Evolutionary conservation across 2,797 vertebrate species (phyloP).

Genomic region (Pipistrellus pipistrellus): DNA sequence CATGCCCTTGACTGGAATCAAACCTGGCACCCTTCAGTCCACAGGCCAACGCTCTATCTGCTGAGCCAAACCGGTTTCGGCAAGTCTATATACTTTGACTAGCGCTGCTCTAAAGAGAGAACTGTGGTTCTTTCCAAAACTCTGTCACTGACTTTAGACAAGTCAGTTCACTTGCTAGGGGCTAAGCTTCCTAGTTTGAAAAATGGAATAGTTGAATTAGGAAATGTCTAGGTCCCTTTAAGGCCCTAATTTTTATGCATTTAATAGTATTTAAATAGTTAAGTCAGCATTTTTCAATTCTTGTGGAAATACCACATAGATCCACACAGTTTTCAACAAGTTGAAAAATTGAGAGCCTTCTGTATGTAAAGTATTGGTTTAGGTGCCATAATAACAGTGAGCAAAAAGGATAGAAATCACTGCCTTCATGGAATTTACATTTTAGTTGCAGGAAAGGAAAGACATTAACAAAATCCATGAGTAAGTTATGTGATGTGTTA

Average conservation of each 20-base stretch:
- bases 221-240: constrained; percentile 19
- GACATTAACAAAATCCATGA: background rate
- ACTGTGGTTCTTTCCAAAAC: background rate
- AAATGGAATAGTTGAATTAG: constrained; percentile 33
- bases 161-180: background rate
- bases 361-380: constrained; percentile 28
- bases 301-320: background rate
- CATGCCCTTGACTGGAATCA: too few relatives aligned
- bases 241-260: constrained; percentile 17
- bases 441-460: background rate
- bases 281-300: background rate
- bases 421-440: background rate
- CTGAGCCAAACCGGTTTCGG: too few relatives aligned
- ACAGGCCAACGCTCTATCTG: too few relatives aligned
- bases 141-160: background rate
- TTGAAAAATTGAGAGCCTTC: background rate
- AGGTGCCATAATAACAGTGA: background rate
- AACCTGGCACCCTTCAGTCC: too few relatives aligned
- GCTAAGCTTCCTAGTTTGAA: constrained; percentile 46
- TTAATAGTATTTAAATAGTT: constrained; percentile 37
- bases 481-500: background rate
- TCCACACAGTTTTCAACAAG: background rate
- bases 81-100: background rate
- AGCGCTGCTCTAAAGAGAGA: background rate
- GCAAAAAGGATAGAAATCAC: background rate